A percentile compares a stretch with the other conserved stretches of the same genome.
phyloP scores from a whole-genome alignment of 92 coral and sea anemone species.

The Paragorgia papillata region DNA sequence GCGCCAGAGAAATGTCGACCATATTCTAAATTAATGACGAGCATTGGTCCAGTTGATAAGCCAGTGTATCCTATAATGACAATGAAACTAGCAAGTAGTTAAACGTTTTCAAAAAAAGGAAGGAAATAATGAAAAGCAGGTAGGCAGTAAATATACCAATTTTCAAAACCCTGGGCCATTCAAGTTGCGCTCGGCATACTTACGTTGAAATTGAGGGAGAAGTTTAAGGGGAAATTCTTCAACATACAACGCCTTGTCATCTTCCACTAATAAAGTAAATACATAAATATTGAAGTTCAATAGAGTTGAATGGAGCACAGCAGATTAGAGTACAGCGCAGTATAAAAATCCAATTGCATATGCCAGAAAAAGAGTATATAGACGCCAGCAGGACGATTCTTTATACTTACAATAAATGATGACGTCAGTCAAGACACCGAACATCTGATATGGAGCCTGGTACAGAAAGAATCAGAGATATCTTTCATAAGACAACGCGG shows the following conservation, averaged over 20 bases:
- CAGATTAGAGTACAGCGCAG: too few species aligned
- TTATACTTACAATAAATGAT: slow-evolving; percentile 84
- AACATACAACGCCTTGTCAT: slow-evolving; percentile 77
- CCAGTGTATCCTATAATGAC: slow-evolving; percentile 82
- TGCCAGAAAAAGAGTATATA: too few species aligned
- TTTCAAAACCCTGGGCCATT: too few species aligned
- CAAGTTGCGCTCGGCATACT: too few species aligned
- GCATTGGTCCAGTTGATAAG: slow-evolving; percentile 83
- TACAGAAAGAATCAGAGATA: neutral
- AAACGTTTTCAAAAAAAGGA: too few species aligned
- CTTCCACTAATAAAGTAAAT: slow-evolving; percentile 61
- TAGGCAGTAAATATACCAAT: too few species aligned
- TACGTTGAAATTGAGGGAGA: slow-evolving; percentile 77
- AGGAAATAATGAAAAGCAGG: too few species aligned
- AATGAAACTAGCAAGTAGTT: too few species aligned
- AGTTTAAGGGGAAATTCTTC: slow-evolving; percentile 86
- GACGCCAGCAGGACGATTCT: too few species aligned
- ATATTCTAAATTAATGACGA: slow-evolving; percentile 90
- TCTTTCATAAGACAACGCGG: neutral
- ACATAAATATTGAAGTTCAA: neutral
- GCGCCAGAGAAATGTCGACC: slow-evolving; percentile 91
- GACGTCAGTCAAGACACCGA: slow-evolving; percentile 89
- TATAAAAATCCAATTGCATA: too few species aligned
- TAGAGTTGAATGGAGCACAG: too few species aligned
- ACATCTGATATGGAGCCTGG: slow-evolving; percentile 97